Evolutionary conservation across 2,797 vertebrate species (phyloP).

Genomic region (Acomys russatus): DNA sequence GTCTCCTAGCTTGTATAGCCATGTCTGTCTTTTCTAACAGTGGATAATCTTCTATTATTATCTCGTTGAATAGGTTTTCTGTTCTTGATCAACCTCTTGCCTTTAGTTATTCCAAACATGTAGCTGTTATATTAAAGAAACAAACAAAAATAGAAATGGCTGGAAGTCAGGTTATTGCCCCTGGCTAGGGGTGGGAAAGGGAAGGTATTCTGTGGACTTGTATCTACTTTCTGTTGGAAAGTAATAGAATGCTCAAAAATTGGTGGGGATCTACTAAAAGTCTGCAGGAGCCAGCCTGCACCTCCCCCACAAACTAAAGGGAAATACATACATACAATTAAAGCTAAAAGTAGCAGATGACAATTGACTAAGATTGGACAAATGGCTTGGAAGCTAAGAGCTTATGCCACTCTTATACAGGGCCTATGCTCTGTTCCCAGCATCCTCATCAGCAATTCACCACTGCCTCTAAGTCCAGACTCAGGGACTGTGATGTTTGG

Average conservation of each 20-base stretch:
- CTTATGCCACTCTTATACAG: background rate
- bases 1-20: background rate
- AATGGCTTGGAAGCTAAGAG: background rate
- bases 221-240: background rate
- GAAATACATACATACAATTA: background rate
- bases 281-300: background rate
- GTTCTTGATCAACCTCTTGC: background rate
- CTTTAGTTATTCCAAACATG: background rate
- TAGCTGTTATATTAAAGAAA: background rate
- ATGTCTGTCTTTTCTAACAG: background rate
- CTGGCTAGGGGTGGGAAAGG: no score
- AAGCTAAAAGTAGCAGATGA: background rate
- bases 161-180: background rate
- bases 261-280: background rate
- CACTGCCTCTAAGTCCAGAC: background rate
- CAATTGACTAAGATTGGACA: background rate
- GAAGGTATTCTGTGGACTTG: background rate
- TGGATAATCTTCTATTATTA: background rate
- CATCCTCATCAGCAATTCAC: background rate
- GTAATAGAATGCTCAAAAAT: background rate
- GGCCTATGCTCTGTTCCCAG: background rate
- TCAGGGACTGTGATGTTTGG: background rate
- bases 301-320: background rate
- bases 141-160: background rate
- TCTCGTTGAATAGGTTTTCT: background rate